Base-by-base conservation (phyloP, 2,888 invertebrate genomes). In the Cremastinae sp. region DNA sequence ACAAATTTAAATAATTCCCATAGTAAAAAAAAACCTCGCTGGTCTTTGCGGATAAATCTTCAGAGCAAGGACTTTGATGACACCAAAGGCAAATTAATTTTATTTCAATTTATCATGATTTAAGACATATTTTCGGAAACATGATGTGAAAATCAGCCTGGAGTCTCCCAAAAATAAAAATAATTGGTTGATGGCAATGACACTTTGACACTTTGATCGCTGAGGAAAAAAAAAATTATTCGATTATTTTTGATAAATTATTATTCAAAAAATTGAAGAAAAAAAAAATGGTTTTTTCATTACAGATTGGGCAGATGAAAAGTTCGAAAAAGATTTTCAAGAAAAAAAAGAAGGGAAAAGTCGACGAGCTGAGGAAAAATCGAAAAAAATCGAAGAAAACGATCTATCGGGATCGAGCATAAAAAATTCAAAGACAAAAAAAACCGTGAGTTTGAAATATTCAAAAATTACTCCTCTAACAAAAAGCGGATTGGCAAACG, bases 201-300 rank as follows among this genome's bases (percentile, higher is more conserved):
- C 80, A 76, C 72, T 79, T 69, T 83, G 58, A 80, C 87, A 89
- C 89, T 88, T 88, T 89, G 88, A 89, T 89, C 89, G 78, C 89
- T 89, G 89, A 89, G 79, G 51, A 49, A 35, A 59, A 69, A 66
- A 55, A 22, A n/a, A n/a, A n/a, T n/a, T n/a, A n/a, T n/a, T n/a
- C n/a, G n/a, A n/a, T n/a, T n/a, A n/a, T n/a, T n/a, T n/a, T n/a
- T n/a, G n/a, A n/a, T n/a, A n/a, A n/a, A n/a, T n/a, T n/a, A n/a
- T n/a, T n/a, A n/a, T n/a, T n/a, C 41, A 12, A 35, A 61, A 37
- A 4, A 18, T 41, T 53, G 45, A 37, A 18, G 49, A 45, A 9
- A 47, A 10, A 14, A 4, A 39, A 28, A 71, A 9, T 56, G 28
- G 49, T 61, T 51, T 73, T 41, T 61, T 69, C n/a, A 2, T 55